Conservation (phyloP, 2,797 vertebrate genomes). For the Coreius guichenoti region DNA sequence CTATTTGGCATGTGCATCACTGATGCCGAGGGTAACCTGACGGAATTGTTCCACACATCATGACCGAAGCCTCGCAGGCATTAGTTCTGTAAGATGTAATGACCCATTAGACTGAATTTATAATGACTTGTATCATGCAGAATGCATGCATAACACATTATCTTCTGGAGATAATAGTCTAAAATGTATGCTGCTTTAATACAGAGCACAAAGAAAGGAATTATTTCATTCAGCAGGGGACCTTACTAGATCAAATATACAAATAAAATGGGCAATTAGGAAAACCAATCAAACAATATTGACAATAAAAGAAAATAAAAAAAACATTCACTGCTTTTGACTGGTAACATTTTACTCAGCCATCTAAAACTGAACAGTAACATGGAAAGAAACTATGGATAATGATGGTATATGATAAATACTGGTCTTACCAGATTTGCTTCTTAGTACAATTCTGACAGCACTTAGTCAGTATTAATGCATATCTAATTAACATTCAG, state of each 20-base stretch:
- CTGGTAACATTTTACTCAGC: neutral
- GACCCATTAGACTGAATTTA: constrained; percentile 1
- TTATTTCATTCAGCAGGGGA: neutral
- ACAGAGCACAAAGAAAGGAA: no score
- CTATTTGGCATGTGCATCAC: constrained; percentile 52
- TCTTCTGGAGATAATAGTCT: neutral
- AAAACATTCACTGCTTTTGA: neutral
- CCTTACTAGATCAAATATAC: neutral
- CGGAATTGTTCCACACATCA: constrained; percentile 71
- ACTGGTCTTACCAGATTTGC: neutral
- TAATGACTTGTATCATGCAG: neutral
- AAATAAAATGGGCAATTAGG: neutral
- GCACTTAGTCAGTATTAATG: neutral
- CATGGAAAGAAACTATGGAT: neutral
- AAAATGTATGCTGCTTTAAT: neutral
- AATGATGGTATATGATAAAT: neutral
- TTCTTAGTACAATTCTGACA: neutral
- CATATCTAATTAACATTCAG: neutral
- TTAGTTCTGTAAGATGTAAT: constrained; percentile 19
- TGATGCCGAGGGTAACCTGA: constrained; percentile 68
- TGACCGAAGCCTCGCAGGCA: constrained; percentile 8
- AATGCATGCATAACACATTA: neutral
- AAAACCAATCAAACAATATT: neutral
- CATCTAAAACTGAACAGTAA: neutral
- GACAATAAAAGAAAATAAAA: neutral